Evolutionary conservation across 2,888 invertebrate species (phyloP).

Genomic region (Monopis laevigella): DNA sequence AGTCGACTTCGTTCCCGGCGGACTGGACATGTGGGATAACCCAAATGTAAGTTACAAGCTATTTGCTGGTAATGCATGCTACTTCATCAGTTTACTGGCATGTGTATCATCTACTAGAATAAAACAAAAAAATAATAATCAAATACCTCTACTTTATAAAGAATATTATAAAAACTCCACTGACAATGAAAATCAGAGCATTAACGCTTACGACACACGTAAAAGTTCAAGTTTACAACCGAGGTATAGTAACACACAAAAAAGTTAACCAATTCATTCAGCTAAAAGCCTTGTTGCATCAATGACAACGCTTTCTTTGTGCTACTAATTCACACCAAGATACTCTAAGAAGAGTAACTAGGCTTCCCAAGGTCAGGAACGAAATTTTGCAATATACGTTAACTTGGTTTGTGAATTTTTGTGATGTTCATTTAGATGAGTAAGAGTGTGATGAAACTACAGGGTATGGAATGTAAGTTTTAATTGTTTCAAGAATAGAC

Average conservation of each 20-base stretch:
- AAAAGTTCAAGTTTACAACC: constrained; percentile 56
- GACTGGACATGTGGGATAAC: too few relatives aligned
- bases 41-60: too few relatives aligned
- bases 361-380: constrained; percentile 33
- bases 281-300: constrained; percentile 21
- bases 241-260: constrained; percentile 19
- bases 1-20: too few relatives aligned
- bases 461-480: too few relatives aligned
- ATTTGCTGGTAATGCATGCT: too few relatives aligned
- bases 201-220: background rate
- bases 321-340: constrained; percentile 23
- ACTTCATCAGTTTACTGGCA: too few relatives aligned
- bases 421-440: background rate
- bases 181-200: background rate
- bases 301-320: constrained; percentile 30
- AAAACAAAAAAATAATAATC: too few relatives aligned
- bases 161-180: too few relatives aligned
- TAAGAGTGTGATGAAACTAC: constrained; percentile 5
- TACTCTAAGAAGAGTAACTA: background rate
- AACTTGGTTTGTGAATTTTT: constrained; percentile 1
- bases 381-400: constrained; percentile 13
- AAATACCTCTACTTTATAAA: too few relatives aligned
- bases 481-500: too few relatives aligned
- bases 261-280: constrained; percentile 8
- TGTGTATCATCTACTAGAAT: too few relatives aligned